Evolutionary conservation across 1,140 invertebrate genomes (phyloP).

Genomic region (Halesus radiatus): DNA sequence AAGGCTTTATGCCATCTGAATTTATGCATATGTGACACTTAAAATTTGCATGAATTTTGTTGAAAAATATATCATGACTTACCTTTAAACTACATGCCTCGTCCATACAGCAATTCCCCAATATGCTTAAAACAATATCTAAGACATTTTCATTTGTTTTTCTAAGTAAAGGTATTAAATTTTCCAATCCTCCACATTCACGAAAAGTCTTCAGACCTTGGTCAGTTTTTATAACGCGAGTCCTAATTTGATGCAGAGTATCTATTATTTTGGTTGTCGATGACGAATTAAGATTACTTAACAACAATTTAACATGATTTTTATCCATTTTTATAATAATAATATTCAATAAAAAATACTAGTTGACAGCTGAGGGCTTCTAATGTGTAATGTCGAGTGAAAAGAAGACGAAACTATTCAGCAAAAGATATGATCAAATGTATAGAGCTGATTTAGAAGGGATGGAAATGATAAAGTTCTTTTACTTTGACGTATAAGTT

Average conservation of each 20-base stretch:
- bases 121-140: slow-evolving; percentile 71
- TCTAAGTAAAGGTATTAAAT: slow-evolving; percentile 65
- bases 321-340: slow-evolving; percentile 62
- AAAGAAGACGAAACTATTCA: not conserved
- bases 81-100: slow-evolving; percentile 62
- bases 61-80: slow-evolving; percentile 1
- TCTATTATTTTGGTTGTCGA: slow-evolving; percentile 64
- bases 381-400: not conserved
- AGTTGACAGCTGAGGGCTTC: slow-evolving; percentile 22
- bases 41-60: not conserved
- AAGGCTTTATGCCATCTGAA: too few species aligned
- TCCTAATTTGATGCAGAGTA: slow-evolving; percentile 64
- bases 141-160: slow-evolving; percentile 70
- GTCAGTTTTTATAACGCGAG: slow-evolving; percentile 63
- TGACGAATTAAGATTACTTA: slow-evolving; percentile 64
- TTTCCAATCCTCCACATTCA: slow-evolving; percentile 65
- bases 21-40: not conserved
- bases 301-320: slow-evolving; percentile 61
- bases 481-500: slow-evolving; percentile 6
- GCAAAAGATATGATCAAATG: not conserved
- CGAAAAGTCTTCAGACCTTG: slow-evolving; percentile 64
- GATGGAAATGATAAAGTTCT: not conserved
- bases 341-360: slow-evolving; percentile 31
- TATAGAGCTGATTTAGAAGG: not conserved
- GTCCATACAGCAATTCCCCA: slow-evolving; percentile 73